Evolutionary conservation across 1,140 invertebrate genomes (phyloP), one percentile per base, ranked within the genome.

Genomic region (Drosophila tsacasi): DNA sequence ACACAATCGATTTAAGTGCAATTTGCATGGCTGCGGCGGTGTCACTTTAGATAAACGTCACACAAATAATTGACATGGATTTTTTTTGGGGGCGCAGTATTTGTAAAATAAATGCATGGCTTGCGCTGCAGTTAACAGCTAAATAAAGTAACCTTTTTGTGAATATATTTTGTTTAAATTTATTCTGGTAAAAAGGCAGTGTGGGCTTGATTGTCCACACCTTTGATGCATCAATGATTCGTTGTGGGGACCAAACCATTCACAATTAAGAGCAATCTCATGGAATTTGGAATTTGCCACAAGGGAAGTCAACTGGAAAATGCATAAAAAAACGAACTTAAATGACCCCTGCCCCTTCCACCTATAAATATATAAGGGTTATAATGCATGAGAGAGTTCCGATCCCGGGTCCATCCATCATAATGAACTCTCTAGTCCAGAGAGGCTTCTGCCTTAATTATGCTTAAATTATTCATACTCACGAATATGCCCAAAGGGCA

Each of bases 281-380:
- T 80, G 67, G 63, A 74, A 59, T 80, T 61, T 79, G 66, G 55
- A 74, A 46, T 80, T 60, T 46, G 21, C 64, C 54, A 46, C 50
- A 72, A 25, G 9, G 50, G 81, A 79, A 90, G 74, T 90, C 85
- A 79, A 81, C 54, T 87, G 84, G 81, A 87, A 87, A 89, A 39
- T 39, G 9, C 23, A 67, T 58, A 69, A 68, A 74, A 76, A 72
- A 71, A 42, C 19, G 42, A 76, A 76, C 62, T n/a, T 23, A 57
- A 46, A 55, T 63, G 63, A 67, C 67, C 52, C 35, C 23, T 50
- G 32, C 15, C 25, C 44, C 62, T 10, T 32, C 19, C 39, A 30
- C 21, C 8, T 19, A 39, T n/a, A 27, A 30, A 25, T 4, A 7
- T 23, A 8, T 15, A 47, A 2, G 25, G 13, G 32, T 40, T 59